Conservation (phyloP, 2,888 invertebrate species). For the Zhuqinia jingwanae region DNA sequence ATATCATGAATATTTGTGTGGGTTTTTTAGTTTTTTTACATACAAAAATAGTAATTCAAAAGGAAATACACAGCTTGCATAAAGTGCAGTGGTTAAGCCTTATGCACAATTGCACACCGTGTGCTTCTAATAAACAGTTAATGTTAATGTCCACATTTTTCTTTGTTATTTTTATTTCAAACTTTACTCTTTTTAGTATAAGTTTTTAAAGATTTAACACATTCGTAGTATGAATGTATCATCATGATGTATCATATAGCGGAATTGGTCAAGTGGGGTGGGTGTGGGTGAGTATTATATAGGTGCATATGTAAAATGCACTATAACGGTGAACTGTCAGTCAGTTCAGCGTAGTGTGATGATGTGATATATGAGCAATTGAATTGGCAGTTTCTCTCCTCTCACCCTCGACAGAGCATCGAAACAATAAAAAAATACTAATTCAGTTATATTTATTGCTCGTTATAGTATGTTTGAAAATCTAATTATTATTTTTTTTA, state of each 20-base stretch:
- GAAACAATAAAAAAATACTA: neutral
- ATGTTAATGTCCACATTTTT: neutral
- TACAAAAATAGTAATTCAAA: neutral
- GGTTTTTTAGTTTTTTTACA: neutral
- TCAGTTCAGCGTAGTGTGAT: too few species aligned
- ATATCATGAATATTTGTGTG: neutral
- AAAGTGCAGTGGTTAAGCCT: neutral
- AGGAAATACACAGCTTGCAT: neutral
- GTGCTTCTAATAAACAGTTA: too few species aligned
- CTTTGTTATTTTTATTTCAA: constrained; percentile 3
- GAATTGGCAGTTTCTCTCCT: too few species aligned
- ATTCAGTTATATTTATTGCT: constrained; percentile 11
- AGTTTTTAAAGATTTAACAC: neutral
- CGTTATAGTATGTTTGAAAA: neutral
- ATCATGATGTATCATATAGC: too few species aligned
- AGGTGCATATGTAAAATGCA: too few species aligned
- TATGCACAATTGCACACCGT: neutral
- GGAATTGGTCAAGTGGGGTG: neutral
- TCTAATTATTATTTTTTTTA: neutral
- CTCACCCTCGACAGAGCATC: neutral
- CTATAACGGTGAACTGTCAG: too few species aligned
- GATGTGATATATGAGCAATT: too few species aligned
- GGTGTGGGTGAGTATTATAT: neutral
- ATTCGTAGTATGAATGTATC: neutral
- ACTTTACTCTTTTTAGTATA: neutral